Base-by-base conservation (phyloP, 2,113 vertebrate genomes). In the Myanophis thanlyinensis region DNA sequence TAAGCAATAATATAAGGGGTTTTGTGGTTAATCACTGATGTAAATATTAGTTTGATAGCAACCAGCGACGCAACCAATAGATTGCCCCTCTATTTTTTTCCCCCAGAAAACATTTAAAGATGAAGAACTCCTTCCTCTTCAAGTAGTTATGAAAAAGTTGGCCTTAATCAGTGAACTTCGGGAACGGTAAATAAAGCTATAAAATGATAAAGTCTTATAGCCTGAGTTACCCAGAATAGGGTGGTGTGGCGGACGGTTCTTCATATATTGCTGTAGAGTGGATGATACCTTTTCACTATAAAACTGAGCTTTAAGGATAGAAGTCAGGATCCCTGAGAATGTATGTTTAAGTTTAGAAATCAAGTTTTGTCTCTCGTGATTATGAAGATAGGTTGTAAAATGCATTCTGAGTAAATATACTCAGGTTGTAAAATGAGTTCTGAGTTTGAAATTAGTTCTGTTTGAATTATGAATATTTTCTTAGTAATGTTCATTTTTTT, bases 91-190 rank as follows among this genome's bases (percentile, higher is more conserved):
- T 62, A 2, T 6, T 73, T 47, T 15, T 1, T 4, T 89, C 88
- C 89, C 18, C 30, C 92, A 99, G 99, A 99, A 99, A 98, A 99
- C 99, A 0, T 99, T 99, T 95, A 99, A 98, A 97, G 99, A 99
- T 91, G 99, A 99, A 96, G 99, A 99, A 94, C 98, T 99, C 86
- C 94, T 98, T 94, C 98, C 98, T 0, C 97, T 99, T 94, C 99
- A 99, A 95, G 97, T 99, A 90, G 98, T 99, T 89, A 96, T 99
- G 97, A 99, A 99, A 97, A 99, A 99, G 90, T 96, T 99, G 93
- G 99, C 99, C 96, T 97, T 99, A 92, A 99, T 99, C 91, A 99
- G 98, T 97, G 99, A 99, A 95, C 98, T 99, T 52, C 98, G 96
- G 93, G 98, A 99, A 96, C 97, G 99, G 98, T 98, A 95, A 96